A percentile compares a stretch with the other conserved stretches of the same genome.
Conservation (phyloP, 2,888 invertebrate genomes). For the Aleiodes leptofemur region DNA sequence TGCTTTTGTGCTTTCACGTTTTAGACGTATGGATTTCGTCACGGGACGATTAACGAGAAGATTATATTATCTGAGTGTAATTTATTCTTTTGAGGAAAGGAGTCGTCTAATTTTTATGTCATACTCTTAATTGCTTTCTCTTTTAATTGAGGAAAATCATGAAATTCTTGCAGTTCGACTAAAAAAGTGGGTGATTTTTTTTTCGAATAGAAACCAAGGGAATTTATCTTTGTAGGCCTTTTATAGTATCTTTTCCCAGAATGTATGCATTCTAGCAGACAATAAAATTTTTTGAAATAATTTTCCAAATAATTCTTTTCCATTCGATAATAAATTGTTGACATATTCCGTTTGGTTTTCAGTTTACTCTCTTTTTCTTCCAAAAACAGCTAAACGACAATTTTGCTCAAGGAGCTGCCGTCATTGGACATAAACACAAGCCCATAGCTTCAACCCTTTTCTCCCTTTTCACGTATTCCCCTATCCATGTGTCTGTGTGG, state of each 20-base stretch:
- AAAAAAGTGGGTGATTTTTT: too few relatives aligned
- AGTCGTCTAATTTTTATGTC: too few relatives aligned
- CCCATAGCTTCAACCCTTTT: slow-evolving; percentile 32
- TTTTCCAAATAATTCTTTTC: too few relatives aligned
- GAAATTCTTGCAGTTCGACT: too few relatives aligned
- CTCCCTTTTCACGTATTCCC: slow-evolving; percentile 40
- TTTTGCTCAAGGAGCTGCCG: neutral
- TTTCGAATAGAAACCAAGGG: too few relatives aligned
- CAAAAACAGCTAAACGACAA: neutral
- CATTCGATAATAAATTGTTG: too few relatives aligned
- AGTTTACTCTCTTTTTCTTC: neutral
- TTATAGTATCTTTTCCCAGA: too few relatives aligned
- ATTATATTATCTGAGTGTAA: neutral
- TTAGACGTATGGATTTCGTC: neutral
- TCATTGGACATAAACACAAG: slow-evolving; percentile 41
- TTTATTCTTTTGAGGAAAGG: neutral
- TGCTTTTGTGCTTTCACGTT: neutral
- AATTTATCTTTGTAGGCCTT: too few relatives aligned
- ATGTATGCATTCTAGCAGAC: too few relatives aligned
- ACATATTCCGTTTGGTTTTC: neutral
- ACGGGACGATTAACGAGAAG: neutral
- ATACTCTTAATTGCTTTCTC: too few relatives aligned
- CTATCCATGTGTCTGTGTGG: neutral
- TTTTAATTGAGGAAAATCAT: neutral
- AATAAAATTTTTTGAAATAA: too few relatives aligned